Evolutionary conservation across 92 coral and sea anemone genomes (phyloP), one percentile per base, ranked within the genome.

Genomic region (Epizoanthus stellaris): DNA sequence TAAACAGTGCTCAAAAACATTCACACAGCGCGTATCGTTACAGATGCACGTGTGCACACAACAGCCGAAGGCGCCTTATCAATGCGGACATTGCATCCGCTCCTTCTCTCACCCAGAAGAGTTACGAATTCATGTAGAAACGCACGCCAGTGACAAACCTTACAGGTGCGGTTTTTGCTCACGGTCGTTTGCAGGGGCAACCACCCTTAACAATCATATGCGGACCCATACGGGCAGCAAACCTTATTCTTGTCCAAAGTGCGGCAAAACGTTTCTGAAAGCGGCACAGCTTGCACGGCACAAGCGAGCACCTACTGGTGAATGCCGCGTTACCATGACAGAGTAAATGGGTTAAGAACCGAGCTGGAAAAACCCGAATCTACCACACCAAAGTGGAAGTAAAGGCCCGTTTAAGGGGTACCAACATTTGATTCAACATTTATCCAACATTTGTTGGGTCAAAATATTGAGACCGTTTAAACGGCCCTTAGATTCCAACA

Each of bases 111-210:
- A 95, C 4, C 89, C 97, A 4, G 86, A 90, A 59, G 97, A 95
- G 30, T 85, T 97, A 36, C 93, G 98, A 75, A 77, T 89, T 69
- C 99, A 97, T 92, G 99, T 95, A 89, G 98, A 95, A 53, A 89
- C 91, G 14, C 99, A 97, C 73, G 88, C 92, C 57, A 93, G 91
- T 85, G 99, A 97, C 53, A 95, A 95, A 87, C 93, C 98, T 66
- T 97, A 91, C 67, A 95, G 93, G 81, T 97, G 99, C 81, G 99
- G 99, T 3, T 97, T 95, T 82, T 97, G 99, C 80, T 92, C 95
- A 16, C 94, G 99, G 39, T 70, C 98, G 21, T 97, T 97, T 87
- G 98, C 99, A 14, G 99, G 99, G 17, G 94, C 99, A 6, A 97
- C 99, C 25, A 97, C 99, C 13, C 90, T 97, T 60, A 97, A 97